Evolutionary conservation across 2,888 invertebrate genomes (phyloP), one percentile per base, ranked within the genome.

Genomic region (Hypomecis atomaria): DNA sequence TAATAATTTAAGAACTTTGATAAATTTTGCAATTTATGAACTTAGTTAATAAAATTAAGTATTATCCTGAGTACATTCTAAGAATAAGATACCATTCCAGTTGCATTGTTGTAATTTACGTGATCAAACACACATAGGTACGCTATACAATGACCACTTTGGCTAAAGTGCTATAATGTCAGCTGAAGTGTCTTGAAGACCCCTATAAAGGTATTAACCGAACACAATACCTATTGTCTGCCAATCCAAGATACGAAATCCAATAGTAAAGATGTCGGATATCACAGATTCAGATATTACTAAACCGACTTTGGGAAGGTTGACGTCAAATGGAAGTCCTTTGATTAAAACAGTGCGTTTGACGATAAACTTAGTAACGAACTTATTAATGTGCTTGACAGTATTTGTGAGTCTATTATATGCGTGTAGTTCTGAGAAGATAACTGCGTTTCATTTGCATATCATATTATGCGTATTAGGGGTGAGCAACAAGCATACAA

Each of bases 401-500:
- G 75, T 84, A 53, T 75, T 78, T 49, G 57, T 81, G 5, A 77
- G 80, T 71, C 52, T 84, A 6, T 44, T 77, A n/a, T 84, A 66
- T 61, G 69, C 79, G 6, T 78, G 70, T 36, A 70, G 71, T 11
- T 65, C 72, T 0, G 11, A 66, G 10, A 61, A 58, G 6, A 38
- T 82, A 0, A 70, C 67, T 38, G 44, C 62, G 0, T 76, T 71
- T 62, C 71, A 79, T 54, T 66, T 77, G 65, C 83, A 85, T 66
- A 80, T 84, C 11, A 70, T 83, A 50, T 56, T 81, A 0, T 78
- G 82, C 67, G 82, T 81, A 58, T 71, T 84, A 47, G 84, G 84
- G 76, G 84, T 84, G 74, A 83, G 83, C 72, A 33, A 33, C 38
- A 23, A 23, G 3, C 23, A 23, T 23, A 23, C 23, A 23, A 23